A percentile compares a stretch with the other conserved stretches of the same genome.
Evolutionary conservation across 1,140 invertebrate genomes (phyloP).

Genomic region (Drosophila kanapiae): DNA sequence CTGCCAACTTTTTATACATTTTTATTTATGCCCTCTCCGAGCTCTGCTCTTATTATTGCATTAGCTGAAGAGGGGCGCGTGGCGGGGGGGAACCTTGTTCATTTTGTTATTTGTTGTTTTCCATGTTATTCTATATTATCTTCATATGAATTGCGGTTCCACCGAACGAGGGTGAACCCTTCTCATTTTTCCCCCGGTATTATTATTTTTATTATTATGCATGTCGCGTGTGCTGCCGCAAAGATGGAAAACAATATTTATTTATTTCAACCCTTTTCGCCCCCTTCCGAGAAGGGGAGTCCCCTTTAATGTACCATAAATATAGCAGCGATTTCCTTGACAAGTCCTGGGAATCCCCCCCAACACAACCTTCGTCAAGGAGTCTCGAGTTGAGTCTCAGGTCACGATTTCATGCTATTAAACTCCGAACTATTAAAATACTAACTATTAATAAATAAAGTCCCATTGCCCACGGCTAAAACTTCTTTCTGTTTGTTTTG

Average conservation of each 20-base stretch:
- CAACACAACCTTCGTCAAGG: slow-evolving; percentile 34
- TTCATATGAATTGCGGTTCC: slow-evolving; percentile 57
- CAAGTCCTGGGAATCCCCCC: slow-evolving; percentile 7
- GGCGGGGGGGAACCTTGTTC: slow-evolving; percentile 9
- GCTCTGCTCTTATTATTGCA: slow-evolving; percentile 60
- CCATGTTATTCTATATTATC: slow-evolving; percentile 60
- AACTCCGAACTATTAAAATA: slow-evolving; percentile 31
- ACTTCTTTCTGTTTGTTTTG: slow-evolving; percentile 5
- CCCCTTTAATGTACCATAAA: slow-evolving; percentile 63
- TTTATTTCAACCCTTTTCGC: slow-evolving; percentile 57
- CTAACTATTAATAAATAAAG: slow-evolving; percentile 45
- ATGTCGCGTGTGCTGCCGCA: slow-evolving; percentile 64
- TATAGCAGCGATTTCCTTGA: slow-evolving; percentile 51
- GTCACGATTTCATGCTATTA: slow-evolving; percentile 7
- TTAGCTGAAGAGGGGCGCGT: slow-evolving; percentile 34
- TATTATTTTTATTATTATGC: slow-evolving; percentile 71
- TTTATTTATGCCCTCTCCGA: slow-evolving; percentile 50
- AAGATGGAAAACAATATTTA: slow-evolving; percentile 60
- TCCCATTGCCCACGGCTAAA: slow-evolving; percentile 14
- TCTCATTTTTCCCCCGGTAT: slow-evolving; percentile 1
- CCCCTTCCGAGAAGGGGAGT: neutral
- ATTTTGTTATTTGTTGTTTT: slow-evolving; percentile 43
- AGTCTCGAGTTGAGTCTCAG: slow-evolving; percentile 6
- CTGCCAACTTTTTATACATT: slow-evolving; percentile 25
- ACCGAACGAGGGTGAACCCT: neutral